phyloP scores from a whole-genome alignment of 2,113 vertebrate species.

The Rattus norvegicus region DNA sequence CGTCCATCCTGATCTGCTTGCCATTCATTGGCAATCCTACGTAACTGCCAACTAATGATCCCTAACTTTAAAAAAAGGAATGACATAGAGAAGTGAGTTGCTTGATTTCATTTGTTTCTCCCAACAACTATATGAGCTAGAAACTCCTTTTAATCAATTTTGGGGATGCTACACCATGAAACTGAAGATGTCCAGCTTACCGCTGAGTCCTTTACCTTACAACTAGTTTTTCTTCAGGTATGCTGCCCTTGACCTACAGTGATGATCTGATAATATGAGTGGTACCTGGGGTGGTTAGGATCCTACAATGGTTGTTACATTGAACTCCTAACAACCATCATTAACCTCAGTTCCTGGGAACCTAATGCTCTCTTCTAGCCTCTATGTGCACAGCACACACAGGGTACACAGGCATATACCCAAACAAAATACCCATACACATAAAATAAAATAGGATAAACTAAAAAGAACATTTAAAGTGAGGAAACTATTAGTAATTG shows the following conservation, averaged over 20 bases:
- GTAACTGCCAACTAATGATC: neutral
- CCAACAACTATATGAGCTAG: neutral
- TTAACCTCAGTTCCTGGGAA: neutral
- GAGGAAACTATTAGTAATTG: neutral
- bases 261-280: neutral
- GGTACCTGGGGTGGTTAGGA: neutral
- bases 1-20: neutral
- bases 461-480: neutral
- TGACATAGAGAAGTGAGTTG: neutral
- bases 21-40: neutral
- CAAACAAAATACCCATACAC: neutral
- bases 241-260: neutral
- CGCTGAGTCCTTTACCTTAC: neutral
- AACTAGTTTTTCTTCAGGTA: neutral
- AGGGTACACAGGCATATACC: neutral
- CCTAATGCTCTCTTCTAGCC: neutral
- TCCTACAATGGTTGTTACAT: no score
- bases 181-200: neutral
- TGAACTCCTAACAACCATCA: neutral
- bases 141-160: neutral
- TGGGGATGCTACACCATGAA: neutral
- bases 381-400: neutral
- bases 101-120: slow-evolving; percentile 37
- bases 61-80: neutral
- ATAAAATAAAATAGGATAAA: neutral